phyloP scores from a whole-genome alignment of 2,888 invertebrate species.

The Lycia hirtaria region DNA sequence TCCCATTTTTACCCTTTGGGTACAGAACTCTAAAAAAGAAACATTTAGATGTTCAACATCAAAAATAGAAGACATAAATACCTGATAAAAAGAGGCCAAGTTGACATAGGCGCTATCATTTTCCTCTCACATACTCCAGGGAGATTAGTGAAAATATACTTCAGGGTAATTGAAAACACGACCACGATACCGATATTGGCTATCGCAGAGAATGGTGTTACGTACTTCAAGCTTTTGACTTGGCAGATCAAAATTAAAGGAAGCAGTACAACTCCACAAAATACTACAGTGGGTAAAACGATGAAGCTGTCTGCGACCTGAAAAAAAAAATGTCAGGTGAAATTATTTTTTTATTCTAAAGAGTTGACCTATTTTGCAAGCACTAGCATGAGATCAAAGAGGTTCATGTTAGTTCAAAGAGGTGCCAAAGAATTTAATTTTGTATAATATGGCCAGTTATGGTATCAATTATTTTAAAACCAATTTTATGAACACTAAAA shows the following conservation, averaged over 20 bases:
- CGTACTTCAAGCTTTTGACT: constrained; percentile 90
- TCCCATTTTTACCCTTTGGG: too few species aligned
- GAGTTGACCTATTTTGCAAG: too few species aligned
- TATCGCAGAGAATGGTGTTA: constrained; percentile 95
- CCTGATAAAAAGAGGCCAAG: constrained; percentile 94
- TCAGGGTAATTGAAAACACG: constrained; percentile 92
- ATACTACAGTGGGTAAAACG: constrained; percentile 85
- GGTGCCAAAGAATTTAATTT: too few species aligned
- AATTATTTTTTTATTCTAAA: too few species aligned
- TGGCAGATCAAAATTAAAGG: constrained; percentile 90
- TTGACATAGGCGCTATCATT: constrained; percentile 79
- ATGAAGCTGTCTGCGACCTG: constrained; percentile 82
- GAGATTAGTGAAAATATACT: constrained; percentile 89
- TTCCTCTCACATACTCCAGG: constrained; percentile 69
- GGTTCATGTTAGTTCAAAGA: too few species aligned
- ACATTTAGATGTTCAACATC: too few species aligned
- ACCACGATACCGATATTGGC: constrained; percentile 93
- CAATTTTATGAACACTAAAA: too few species aligned
- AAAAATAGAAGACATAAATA: constrained; percentile 41
- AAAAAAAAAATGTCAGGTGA: too few species aligned
- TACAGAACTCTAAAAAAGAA: too few species aligned
- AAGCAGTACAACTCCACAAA: constrained; percentile 88
- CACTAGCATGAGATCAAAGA: too few species aligned
- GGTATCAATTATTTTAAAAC: too few species aligned
- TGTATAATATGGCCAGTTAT: too few species aligned